These are phyloP conservation scores for Leucopsar rothschildi DNA, from an alignment of 2,113 vertebrate species.

Conservation along the genomic window DNA sequence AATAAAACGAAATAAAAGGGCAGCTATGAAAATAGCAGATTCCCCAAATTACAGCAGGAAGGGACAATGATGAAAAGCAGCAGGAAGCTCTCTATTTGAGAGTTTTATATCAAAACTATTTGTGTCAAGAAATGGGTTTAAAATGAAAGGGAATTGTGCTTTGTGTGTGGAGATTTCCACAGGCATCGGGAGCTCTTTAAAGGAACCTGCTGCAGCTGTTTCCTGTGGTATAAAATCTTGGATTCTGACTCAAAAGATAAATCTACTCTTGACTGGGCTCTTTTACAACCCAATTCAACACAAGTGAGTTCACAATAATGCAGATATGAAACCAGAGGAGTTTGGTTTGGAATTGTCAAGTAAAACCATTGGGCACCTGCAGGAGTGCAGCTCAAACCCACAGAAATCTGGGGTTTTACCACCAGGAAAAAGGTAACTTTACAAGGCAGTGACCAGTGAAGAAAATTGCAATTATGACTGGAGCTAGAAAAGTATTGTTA, in stretches of 20 bases:
- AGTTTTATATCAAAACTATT: neutral
- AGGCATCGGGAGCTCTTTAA: neutral
- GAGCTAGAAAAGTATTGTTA: neutral
- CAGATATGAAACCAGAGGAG: neutral
- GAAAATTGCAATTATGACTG: neutral
- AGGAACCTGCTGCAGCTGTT: neutral
- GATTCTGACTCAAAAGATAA: neutral
- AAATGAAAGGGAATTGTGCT: neutral
- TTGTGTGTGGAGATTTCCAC: neutral
- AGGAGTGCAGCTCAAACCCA: neutral
- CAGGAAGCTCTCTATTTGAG: slow-evolving; percentile 6
- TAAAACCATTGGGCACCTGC: neutral
- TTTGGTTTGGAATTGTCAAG: neutral
- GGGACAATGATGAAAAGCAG: neutral
- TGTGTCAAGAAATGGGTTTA: neutral
- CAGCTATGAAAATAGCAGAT: neutral
- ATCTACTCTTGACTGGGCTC: neutral
- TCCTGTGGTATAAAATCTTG: neutral
- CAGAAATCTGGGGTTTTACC: neutral
- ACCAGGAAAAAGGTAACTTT: neutral
- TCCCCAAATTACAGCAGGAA: neutral
- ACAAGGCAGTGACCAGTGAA: neutral
- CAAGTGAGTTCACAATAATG: neutral
- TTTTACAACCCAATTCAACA: neutral
- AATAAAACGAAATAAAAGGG: neutral